Percentiles rank a stretch among this genome's conserved stretches.
Conservation (phyloP, 2,888 invertebrate species). For the Phyllotreta cruciferae region DNA sequence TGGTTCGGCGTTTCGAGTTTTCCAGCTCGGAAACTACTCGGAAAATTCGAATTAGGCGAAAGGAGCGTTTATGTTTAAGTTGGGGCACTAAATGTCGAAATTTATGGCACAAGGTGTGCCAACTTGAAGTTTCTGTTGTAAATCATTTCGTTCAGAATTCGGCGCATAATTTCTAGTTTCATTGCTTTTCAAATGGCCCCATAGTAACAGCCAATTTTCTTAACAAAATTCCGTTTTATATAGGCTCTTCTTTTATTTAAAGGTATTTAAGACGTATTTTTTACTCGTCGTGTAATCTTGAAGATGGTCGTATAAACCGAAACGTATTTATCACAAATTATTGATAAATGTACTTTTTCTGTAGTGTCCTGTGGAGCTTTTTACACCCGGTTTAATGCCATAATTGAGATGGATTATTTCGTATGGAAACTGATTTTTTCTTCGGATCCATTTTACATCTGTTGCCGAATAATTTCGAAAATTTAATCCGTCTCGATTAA, state of each 20-base stretch:
- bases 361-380: no score
- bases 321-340: no score
- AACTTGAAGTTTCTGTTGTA: constrained; percentile 10
- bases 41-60: constrained; percentile 18
- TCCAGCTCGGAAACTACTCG: constrained; percentile 15
- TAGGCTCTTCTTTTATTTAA: no score
- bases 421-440: no score
- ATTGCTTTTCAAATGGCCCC: constrained; percentile 6
- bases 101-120: constrained; percentile 14
- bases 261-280: no score
- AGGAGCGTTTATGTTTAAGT: constrained; percentile 12
- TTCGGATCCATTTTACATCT: not conserved
- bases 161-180: constrained; percentile 12
- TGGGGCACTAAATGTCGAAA: constrained; percentile 15
- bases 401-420: no score
- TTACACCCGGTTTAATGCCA: no score
- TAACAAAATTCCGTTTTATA: no score
- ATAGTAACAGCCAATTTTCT: no score
- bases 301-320: no score
- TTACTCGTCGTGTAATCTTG: no score
- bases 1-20: constrained; percentile 14
- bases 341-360: no score
- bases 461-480: not conserved
- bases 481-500: not conserved
- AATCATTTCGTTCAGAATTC: constrained; percentile 16